phyloP scores from a whole-genome alignment of 1,140 invertebrate genomes.

The Propsilocerus akamusi region DNA sequence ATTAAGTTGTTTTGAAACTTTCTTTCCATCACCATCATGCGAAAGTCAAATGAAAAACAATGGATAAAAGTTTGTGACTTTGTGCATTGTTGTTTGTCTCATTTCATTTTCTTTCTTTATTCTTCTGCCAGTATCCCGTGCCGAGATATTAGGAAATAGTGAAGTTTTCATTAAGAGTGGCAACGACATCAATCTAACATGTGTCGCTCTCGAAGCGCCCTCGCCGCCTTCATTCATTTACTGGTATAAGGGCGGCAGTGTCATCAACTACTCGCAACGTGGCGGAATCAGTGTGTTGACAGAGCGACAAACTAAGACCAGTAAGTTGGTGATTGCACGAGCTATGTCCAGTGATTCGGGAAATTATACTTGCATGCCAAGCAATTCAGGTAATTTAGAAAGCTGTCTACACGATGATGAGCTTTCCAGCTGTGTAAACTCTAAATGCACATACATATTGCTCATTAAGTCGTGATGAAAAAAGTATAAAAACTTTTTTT shows the following conservation, averaged over 20 bases:
- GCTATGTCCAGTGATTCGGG: constrained; percentile 61
- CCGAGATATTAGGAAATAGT: constrained; percentile 65
- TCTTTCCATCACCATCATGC: not conserved
- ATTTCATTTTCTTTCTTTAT: constrained; percentile 8
- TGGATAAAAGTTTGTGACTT: too few species aligned
- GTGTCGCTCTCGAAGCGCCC: constrained; percentile 65
- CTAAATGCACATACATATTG: too few species aligned
- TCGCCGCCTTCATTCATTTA: constrained; percentile 81
- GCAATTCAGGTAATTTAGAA: constrained; percentile 31
- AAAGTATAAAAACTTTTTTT: too few species aligned
- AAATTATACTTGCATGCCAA: constrained; percentile 71
- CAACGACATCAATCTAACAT: constrained; percentile 79
- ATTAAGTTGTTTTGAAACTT: constrained; percentile 4
- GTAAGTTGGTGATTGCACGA: constrained; percentile 59
- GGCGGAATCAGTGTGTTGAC: constrained; percentile 73
- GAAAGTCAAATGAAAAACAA: not conserved
- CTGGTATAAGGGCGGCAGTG: constrained; percentile 72
- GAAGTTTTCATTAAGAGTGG: constrained; percentile 75
- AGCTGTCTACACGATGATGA: too few species aligned
- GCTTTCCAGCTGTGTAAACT: too few species aligned
- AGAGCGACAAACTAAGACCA: constrained; percentile 67
- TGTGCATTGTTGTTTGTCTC: not conserved
- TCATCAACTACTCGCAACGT: constrained; percentile 73
- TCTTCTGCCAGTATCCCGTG: constrained; percentile 62
- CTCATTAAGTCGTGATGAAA: too few species aligned